Conservation (phyloP, 2,797 vertebrate species). For the Salarias fasciatus region DNA sequence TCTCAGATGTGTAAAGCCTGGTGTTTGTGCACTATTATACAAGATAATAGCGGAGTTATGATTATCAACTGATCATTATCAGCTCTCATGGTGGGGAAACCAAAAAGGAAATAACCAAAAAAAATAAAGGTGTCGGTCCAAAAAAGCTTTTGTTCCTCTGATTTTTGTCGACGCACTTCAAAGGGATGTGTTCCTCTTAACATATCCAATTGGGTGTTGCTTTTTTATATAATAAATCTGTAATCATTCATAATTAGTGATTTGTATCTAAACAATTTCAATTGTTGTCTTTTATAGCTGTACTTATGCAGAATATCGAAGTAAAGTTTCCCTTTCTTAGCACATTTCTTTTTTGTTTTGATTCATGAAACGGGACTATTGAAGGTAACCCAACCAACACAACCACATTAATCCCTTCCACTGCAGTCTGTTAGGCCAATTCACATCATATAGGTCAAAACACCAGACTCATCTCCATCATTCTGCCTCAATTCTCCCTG, state of each 20-base stretch:
- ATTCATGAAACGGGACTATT: slow-evolving; percentile 49
- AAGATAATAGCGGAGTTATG: slow-evolving; percentile 71
- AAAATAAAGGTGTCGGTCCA: slow-evolving; percentile 49
- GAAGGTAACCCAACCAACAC: slow-evolving; percentile 52
- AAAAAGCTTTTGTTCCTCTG: slow-evolving; percentile 60
- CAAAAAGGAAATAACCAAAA: slow-evolving; percentile 19
- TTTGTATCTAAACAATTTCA: slow-evolving; percentile 57
- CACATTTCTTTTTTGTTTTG: no score
- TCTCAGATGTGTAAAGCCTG: slow-evolving; percentile 61
- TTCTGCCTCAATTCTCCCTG: slow-evolving; percentile 22
- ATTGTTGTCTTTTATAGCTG: slow-evolving; percentile 6
- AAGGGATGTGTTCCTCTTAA: slow-evolving; percentile 56
- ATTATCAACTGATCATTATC: slow-evolving; percentile 78
- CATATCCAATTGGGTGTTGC: slow-evolving; percentile 70
- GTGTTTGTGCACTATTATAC: slow-evolving; percentile 60
- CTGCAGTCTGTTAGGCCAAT: slow-evolving; percentile 42
- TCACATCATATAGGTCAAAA: slow-evolving; percentile 31
- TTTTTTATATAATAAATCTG: slow-evolving; percentile 57
- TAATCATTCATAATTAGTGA: slow-evolving; percentile 73
- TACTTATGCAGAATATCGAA: slow-evolving; percentile 13
- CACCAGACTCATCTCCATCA: slow-evolving; percentile 34
- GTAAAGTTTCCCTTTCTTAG: background rate
- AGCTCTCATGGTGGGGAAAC: slow-evolving; percentile 51
- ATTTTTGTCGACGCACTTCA: slow-evolving; percentile 71
- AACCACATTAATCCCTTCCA: slow-evolving; percentile 28